Conservation (phyloP, 2,113 vertebrate species). For the Empidonax alnorum region DNA sequence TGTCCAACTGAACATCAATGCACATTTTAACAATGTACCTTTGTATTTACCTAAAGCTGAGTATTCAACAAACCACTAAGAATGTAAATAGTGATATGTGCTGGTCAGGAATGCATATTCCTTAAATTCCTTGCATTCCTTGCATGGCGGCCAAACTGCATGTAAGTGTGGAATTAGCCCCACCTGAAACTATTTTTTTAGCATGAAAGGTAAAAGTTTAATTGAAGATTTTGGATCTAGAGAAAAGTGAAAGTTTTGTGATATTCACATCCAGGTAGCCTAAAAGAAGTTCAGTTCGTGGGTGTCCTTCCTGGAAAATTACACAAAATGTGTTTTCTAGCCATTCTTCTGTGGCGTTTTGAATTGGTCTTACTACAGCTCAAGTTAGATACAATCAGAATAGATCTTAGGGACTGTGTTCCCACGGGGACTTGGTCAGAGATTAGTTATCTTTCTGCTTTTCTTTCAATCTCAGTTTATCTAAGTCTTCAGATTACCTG, state of each 20-base stretch:
- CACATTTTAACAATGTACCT: neutral
- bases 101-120: neutral
- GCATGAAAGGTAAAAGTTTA: fast-evolving
- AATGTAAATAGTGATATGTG: neutral
- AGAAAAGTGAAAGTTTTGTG: neutral
- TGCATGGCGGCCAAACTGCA: neutral
- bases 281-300: neutral
- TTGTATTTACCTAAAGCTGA: neutral
- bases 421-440: neutral
- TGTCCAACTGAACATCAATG: neutral
- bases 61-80: neutral
- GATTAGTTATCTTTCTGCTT: neutral
- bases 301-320: neutral
- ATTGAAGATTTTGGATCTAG: neutral
- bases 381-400: neutral
- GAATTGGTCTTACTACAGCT: neutral
- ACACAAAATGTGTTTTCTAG: neutral
- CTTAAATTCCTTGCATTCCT: too few relatives aligned
- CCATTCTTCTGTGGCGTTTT: neutral
- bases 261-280: neutral
- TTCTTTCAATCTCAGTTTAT: neutral
- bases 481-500: neutral
- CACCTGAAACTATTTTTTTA: neutral
- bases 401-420: neutral
- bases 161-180: neutral